Evolutionary conservation across 2,888 invertebrate species (phyloP), one percentile per base, ranked within the genome.

Genomic region (Falcaria lacertinaria): DNA sequence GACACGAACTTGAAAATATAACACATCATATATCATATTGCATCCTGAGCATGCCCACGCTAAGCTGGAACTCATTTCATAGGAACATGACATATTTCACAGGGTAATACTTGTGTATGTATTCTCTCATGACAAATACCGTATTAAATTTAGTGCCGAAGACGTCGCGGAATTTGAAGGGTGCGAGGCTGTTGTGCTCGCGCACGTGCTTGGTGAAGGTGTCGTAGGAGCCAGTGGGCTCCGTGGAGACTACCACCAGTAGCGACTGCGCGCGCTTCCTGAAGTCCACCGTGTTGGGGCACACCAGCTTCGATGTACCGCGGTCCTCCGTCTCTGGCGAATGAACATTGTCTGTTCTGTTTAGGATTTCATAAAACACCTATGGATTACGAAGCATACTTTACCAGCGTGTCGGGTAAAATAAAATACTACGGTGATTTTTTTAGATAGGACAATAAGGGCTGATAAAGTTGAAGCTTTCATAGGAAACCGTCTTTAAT

Each of bases 201-300:
- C 94, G 92, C 16, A 98, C 98, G 73, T 91, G 91, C 39, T 92
- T 89, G 11, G 95, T 95, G 77, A 99, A 98, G 25, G 92, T 90
- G 56, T 93, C 92, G 66, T 94, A 94, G 58, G 92, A 91, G 52
- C 82, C 76, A 53, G 92, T 90, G 0, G 98, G 97, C 37, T 97
- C 96, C 15, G 97, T 96, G 0, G 96, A 94, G 1, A 96, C 96
- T 34, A 98, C 94, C 15, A 98, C 96, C 47, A 98, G 90, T 17
- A 98, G 87, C 2, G 96, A 97, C 64, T 94, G 92, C 1, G 95
- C 95, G 37, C 94, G 90, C 69, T 93, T 94, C 57, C 91, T 78
- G 64, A 93, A 93, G 68, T 91, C 91, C 42, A 85, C 77, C 19
- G 91, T 91, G 60, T 92, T 92, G 0, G 82, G 69, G 84, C 90